Base-by-base conservation (phyloP, 2,113 vertebrate species). In the Madoqua kirkii region DNA sequence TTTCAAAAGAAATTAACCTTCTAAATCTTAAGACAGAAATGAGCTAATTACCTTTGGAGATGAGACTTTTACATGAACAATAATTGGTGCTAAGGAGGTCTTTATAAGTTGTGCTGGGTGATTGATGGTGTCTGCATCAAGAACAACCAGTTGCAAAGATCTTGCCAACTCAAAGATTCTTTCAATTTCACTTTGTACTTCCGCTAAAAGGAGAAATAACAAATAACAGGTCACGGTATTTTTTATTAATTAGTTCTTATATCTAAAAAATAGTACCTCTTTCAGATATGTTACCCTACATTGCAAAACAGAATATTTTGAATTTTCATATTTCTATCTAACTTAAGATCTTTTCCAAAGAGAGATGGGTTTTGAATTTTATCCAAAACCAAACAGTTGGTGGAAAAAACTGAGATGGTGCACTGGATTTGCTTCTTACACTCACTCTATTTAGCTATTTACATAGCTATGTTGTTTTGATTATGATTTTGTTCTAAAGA, bases 131-230 rank as follows among this genome's bases (percentile, higher is more conserved):
- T 99, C 99, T 52, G 99, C 99, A 92, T 99, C 99, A 95, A 99
- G 98, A 96, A 99, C 99, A 52, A 99, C 99, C 98, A 99, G 99
- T 97, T 99, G 99, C 12, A 99, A 99, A 91, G 99, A 99, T 97
- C 99, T 98, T 67, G 99, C 99, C 99, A 99, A 97, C 98, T 99
- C 99, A 95, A 99, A 99, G 98, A 99, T 99, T 97, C 99, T 99
- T 95, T 99, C 99, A 15, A 99, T 99, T 97, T 99, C 99, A 97
- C 99, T 99, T 98, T 99, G 99, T 31, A 99, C 99, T 98, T 99
- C 99, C 54, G 99, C 99, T 99, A 76, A 91, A 98, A 96, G 87
- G 87, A 96, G 89, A 83, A 96, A 33, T 15, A 50, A 71, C 71
- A 96, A 33, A 87, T 3, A 95, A 85, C 12, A 98, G 87, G 57